A percentile compares a stretch with the other conserved stretches of the same genome.
Conservation (phyloP, 2,113 vertebrate genomes). For the Noturus placidus region DNA sequence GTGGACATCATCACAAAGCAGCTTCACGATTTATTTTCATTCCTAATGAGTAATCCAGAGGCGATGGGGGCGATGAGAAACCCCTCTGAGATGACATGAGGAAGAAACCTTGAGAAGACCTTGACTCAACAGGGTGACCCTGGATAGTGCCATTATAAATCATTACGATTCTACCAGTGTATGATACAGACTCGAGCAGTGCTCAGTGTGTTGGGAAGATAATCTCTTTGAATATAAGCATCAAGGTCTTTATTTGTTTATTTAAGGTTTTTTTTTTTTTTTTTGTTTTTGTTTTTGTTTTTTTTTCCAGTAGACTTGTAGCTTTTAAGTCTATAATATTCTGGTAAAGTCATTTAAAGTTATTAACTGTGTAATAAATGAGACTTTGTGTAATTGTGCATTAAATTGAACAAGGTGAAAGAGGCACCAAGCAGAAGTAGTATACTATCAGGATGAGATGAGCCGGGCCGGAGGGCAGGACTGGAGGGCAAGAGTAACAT, state of each 20-base stretch:
- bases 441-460: neutral
- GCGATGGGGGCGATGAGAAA: neutral
- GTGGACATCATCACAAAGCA: neutral
- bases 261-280: no score
- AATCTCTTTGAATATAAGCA: neutral
- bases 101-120: neutral
- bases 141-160: neutral
- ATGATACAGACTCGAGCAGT: neutral
- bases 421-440: neutral
- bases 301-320: neutral
- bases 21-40: neutral
- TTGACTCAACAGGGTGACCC: neutral
- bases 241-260: neutral
- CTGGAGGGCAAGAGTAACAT: neutral
- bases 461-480: neutral
- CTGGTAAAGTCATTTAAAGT: neutral
- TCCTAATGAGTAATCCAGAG: neutral
- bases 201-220: neutral
- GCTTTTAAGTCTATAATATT: neutral
- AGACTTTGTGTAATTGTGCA: neutral
- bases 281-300: no score
- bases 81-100: neutral
- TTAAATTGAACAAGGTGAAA: neutral
- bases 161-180: neutral
- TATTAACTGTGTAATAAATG: neutral